Evolutionary conservation across 2,888 invertebrate species (phyloP), one percentile per base, ranked within the genome.

Genomic region (Meteorus colon): DNA sequence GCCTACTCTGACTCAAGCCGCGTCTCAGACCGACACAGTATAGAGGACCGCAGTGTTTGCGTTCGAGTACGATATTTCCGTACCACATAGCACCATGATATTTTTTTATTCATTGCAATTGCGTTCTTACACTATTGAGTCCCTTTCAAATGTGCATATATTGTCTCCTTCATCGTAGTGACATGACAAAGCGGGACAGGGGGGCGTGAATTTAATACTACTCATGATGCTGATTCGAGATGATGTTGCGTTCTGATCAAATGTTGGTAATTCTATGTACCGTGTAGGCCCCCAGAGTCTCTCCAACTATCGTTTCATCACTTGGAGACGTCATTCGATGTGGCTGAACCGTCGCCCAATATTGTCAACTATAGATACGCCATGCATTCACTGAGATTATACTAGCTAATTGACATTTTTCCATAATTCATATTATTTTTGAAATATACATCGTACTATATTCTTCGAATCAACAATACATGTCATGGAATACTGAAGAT

Each of bases 171-270:
- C 24, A 24, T 24, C 24, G 24, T 24, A 24, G 34, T 8, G 34
- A 34, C 5, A 34, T 34, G 16, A 48, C n/a, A 48, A 45, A 14
- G 45, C 14, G 45, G 12, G 14, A 45, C 16, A 48, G 16, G n/a
- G n/a, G 12, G n/a, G n/a, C 2, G 16, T 4, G n/a, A 48, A 48
- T 14, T 4, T 2, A 48, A n/a, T 48, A n/a, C 4, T 16, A 48
- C n/a, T 48, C 14, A 16, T 27, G 45, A 62, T 71, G 71, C 45
- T 29, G 62, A 60, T 71, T 14, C 37, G 19, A 59, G 37, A 85
- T 86, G 86, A 87, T 85, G 83, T 84, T 82, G 84, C 84, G 83
- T 83, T 82, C 84, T 82, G 86, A 86, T 87, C 87, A 87, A 86
- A 84, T 24, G 82, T 77, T 81, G 82, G 85, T 87, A 87, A 87